Percentiles rank a stretch among this genome's conserved stretches.
Evolutionary conservation across 2,113 vertebrate genomes (phyloP).

Genomic region (Mustelus asterias): DNA sequence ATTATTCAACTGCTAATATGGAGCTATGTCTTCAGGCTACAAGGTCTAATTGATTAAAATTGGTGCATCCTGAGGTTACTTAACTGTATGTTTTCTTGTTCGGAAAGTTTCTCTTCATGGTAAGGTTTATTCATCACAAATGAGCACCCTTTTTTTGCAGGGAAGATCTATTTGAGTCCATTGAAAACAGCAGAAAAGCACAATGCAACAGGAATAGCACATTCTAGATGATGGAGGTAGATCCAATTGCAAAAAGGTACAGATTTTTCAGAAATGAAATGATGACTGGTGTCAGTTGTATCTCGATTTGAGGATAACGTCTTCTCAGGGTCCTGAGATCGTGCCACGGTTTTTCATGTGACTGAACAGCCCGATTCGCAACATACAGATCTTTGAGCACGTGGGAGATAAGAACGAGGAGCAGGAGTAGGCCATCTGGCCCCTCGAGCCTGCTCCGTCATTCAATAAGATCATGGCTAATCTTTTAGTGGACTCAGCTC

Average conservation of each 20-base stretch:
- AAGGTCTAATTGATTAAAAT: not conserved
- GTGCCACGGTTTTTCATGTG: too few species aligned
- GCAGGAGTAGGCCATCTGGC: too few species aligned
- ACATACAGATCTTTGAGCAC: not conserved
- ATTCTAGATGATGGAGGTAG: not conserved
- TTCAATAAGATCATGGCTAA: too few species aligned
- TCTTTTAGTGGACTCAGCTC: too few species aligned
- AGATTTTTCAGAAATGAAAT: not conserved
- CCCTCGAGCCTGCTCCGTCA: too few species aligned
- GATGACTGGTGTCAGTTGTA: not conserved
- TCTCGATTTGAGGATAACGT: not conserved
- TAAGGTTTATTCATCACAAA: not conserved
- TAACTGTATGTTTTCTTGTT: not conserved
- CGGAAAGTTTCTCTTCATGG: not conserved
- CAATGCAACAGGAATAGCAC: not conserved
- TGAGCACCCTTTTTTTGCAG: not conserved
- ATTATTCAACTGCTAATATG: not conserved
- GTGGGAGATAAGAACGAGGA: too few species aligned
- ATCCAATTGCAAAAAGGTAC: not conserved
- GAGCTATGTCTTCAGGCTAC: not conserved
- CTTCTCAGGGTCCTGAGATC: too few species aligned
- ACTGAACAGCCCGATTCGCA: not conserved
- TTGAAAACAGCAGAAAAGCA: not conserved
- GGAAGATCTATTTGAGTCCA: not conserved
- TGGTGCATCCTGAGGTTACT: not conserved